Base-by-base conservation (phyloP, 1,140 invertebrate genomes). In the Dufourea novaeangliae region DNA sequence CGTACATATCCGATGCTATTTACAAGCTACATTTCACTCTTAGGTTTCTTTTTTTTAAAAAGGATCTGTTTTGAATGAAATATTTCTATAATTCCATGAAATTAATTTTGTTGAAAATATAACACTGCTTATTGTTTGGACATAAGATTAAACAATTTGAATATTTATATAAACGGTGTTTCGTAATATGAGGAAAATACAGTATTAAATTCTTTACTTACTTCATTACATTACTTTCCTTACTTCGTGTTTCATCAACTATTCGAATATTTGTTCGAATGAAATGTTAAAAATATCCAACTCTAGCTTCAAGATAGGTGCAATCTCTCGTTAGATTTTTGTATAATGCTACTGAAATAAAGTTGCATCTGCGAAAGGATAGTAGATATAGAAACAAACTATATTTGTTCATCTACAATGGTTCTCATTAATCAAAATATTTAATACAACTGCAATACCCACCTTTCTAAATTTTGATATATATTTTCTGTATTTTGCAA, bases 401-500 rank as follows among this genome's bases (percentile, higher is more conserved):
- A 8, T 39, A 11, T 22, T 10, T 39, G 10, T 34, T 29, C 8
- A 25, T 20, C 11, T 39, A 5, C 57, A 25, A 8, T 34, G 20
- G 29, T 37, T 37, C 57, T 61, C 14, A 57, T 20, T 0, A 57
- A 32, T 56, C 6, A 12, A 56, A 56, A 56, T 29, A 17, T 56
- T 56, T 27, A 17, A 29, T 29, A 57, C 7, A 29, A 1, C 27
- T 32, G 29, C 17, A 32, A 20, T 57, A 32, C 6, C 14, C 17
- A 32, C 4, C 14, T 20, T 8, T 57, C 20, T 27, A n/a, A 61
- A n/a, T 32, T 37, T 37, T 37, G 3, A 11, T 61, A 20, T 12
- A 10, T 61, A 69, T 61, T 20, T 71, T 29, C n/a, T n/a, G n/a
- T n/a, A n/a, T n/a, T 20, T 61, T 34, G 68, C 44, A 25, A 37